phyloP scores from a whole-genome alignment of 1,140 invertebrate species.

The Drosophila leontia region DNA sequence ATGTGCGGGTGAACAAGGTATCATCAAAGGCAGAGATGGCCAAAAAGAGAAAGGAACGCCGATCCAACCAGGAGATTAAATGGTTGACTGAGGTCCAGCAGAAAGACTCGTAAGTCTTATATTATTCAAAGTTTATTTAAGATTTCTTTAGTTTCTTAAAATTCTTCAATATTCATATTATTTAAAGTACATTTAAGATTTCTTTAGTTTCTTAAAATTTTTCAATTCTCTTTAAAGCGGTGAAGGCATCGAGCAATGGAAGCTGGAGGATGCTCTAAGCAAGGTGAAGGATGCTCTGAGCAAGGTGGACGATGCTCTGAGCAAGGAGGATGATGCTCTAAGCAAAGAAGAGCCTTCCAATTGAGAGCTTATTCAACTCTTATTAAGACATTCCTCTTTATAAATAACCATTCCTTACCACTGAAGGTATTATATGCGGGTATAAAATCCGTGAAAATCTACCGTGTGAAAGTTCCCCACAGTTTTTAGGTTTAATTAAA shows the following conservation, averaged over 20 bases:
- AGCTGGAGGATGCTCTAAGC: no score
- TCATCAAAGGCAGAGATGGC: no score
- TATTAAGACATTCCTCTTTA: neutral
- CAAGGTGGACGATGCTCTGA: neutral
- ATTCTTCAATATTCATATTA: no score
- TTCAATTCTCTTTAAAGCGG: neutral
- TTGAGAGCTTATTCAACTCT: neutral
- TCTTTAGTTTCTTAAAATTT: neutral
- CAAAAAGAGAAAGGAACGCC: neutral
- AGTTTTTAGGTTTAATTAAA: neutral
- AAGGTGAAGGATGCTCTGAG: neutral
- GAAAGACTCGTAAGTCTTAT: neutral
- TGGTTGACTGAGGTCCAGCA: neutral
- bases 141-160: neutral
- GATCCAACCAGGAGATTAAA: neutral
- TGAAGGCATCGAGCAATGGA: neutral
- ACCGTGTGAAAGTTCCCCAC: neutral
- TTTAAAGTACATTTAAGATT: neutral
- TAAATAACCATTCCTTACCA: neutral
- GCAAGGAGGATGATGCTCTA: neutral
- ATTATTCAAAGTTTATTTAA: no score
- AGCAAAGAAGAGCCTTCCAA: neutral
- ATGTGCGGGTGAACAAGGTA: neutral
- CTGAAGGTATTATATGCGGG: neutral
- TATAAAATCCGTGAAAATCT: neutral